Base-by-base conservation (phyloP, 1,140 invertebrate species). In the Neelides sp. region DNA sequence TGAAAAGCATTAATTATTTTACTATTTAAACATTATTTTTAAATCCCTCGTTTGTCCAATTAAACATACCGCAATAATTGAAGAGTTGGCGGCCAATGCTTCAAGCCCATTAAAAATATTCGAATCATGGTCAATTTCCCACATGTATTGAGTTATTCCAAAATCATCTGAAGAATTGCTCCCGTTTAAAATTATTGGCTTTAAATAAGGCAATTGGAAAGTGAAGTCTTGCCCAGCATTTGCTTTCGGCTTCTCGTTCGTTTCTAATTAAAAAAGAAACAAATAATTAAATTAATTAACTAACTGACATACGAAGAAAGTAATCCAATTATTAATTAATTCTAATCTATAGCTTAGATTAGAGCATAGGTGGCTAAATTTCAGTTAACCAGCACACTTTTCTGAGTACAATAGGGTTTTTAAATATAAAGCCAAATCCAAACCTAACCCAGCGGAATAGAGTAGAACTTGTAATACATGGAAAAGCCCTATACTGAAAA, bases 131-230 rank as follows among this genome's bases (percentile, higher is more conserved):
- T 86, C 79, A 47, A 88, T 73, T 0, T 75, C 78, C 92, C 92
- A 96, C 36, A 75, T 67, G 77, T 87, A 95, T 45, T 78, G 75
- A 4, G 79, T 79, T 50, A 95, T 88, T 19, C 75, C 78, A 57
- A 90, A 78, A 68, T 96, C 91, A 68, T 96, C 91, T 40, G 71
- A 79, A 0, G 90, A 94, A 43, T 75, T 69, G 0, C 82, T 81
- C 0, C 91, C 91, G 71, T 95, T 91, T 23, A 95, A 70, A 27
- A 79, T 73, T 1, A 94, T 72, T 5, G 83, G 76, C 19, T 75
- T 77, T 5, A 36, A 12, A 1, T 80, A 65, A 0, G 90, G 90
- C 10, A 90, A 67, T 5, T 77, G 73, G 1, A 92, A 69, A 26
- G 78, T 79, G 62, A 82, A 76, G 68, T 91, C 83, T 1, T 82